Conservation (phyloP, 2,797 vertebrate species). For the Carcharodon carcharias region DNA sequence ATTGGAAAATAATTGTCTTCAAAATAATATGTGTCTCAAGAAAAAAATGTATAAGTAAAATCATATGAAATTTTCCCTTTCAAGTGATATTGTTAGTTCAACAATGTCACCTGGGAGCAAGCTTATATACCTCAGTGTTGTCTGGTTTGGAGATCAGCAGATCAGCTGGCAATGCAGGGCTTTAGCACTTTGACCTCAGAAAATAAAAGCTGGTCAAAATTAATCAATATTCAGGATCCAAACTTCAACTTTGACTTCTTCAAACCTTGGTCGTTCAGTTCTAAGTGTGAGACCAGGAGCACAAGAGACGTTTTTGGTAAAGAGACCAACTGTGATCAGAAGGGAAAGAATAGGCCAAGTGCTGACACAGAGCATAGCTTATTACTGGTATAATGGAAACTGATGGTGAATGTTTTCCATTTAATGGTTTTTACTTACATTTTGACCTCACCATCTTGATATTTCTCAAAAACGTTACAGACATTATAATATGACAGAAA, state of each 20-base stretch:
- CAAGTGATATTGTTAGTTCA: not conserved
- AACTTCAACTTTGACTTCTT: conserved; percentile 18
- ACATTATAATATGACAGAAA: conserved; percentile 31
- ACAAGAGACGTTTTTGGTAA: not conserved
- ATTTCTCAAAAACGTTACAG: conserved; percentile 32
- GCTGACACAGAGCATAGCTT: not conserved
- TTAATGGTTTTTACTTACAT: conserved; percentile 28
- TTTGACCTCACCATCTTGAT: conserved; percentile 35
- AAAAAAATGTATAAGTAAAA: not conserved
- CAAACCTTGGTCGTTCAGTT: not conserved
- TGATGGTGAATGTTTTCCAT: conserved; percentile 26
- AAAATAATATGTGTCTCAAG: not conserved
- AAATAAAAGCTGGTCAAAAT: not conserved
- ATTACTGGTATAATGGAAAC: conserved; percentile 20
- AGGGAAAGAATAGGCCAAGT: not conserved
- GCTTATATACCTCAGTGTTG: not conserved
- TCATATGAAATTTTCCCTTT: not conserved
- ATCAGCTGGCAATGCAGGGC: not conserved
- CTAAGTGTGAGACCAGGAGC: not conserved
- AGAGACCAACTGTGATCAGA: not conserved
- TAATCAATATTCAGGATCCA: not conserved
- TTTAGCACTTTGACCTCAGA: not conserved
- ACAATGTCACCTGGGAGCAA: not conserved
- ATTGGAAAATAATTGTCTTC: not conserved
- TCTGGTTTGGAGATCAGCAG: not conserved